Percentiles rank a stretch among this genome's conserved stretches.
These are phyloP conservation scores for Planococcus citri DNA, from an alignment of 1,140 invertebrate genomes.

Conservation along the genomic window DNA sequence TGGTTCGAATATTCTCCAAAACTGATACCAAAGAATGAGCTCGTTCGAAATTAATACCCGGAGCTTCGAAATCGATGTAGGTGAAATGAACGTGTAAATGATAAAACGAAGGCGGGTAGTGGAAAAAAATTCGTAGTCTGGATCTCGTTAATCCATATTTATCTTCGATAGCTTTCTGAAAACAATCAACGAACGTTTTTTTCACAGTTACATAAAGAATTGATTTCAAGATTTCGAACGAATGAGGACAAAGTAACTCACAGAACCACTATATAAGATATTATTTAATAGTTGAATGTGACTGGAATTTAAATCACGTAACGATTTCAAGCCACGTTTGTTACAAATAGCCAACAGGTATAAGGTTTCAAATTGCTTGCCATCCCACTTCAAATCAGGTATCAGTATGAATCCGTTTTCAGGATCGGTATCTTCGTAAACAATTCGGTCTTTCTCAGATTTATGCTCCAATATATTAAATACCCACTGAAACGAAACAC, in stretches of 20 bases:
- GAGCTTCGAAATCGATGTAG: conserved; percentile 64
- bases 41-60: conserved; percentile 67
- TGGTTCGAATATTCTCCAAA: conserved; percentile 79
- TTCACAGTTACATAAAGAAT: neutral
- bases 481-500: conserved; percentile 73
- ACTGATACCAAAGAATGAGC: conserved; percentile 76
- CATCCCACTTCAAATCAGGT: conserved; percentile 92
- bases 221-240: neutral
- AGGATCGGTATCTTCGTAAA: conserved; percentile 69
- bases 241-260: conserved; percentile 34
- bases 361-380: conserved; percentile 50
- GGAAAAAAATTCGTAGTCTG: conserved; percentile 74
- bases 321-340: conserved; percentile 57
- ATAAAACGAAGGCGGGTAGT: conserved; percentile 95
- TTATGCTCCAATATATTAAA: conserved; percentile 89
- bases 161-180: conserved; percentile 57
- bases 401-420: conserved; percentile 74
- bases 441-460: conserved; percentile 71
- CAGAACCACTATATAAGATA: conserved; percentile 54
- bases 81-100: conserved; percentile 92
- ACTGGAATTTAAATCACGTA: conserved; percentile 62
- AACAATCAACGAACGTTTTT: too few species aligned
- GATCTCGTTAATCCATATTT: conserved; percentile 59
- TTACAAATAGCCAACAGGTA: conserved; percentile 73
- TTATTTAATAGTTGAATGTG: conserved; percentile 77